Evolutionary conservation across 64 coral and sea anemone genomes (phyloP), one percentile per base, ranked within the genome.

Genomic region (Pachyseris speciosa): DNA sequence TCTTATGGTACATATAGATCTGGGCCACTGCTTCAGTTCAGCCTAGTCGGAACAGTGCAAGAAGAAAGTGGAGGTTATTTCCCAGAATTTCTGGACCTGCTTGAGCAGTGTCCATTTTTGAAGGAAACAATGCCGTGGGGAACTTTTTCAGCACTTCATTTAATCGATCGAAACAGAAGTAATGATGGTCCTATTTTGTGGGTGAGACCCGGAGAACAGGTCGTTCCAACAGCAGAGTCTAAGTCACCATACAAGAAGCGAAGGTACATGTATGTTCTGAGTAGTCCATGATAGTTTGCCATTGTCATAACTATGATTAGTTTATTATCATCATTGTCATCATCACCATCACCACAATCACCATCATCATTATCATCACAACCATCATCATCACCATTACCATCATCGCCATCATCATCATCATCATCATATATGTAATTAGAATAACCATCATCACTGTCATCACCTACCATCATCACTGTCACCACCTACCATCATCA

Each of bases 81-180:
- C 80, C 97, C 94, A 50, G 93, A 95, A 37, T 89, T 99, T 76
- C 44, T 99, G 41, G 90, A 95, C 86, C 51, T 90, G 12, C 77
- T 99, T 80, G 97, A 99, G 67, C 71, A 99, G 33, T 95, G 97
- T 60, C 80, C 88, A 12, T 99, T 99, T 95, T 83, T 99, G 17
- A 99, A 87, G 38, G 94, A 95, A 69, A 95, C 94, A 68, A 99
- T 95, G 97, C 97, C 97, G 13, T 99, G 97, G 97, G 97, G 97
- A 60, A 92, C 40, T 64, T 87, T 93, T 16, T 99, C 97, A 30
- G 71, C 86, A 36, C 87, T 99, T 68, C 89, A 90, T 40, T 55
- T 99, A 60, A 87, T 72, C 69, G 83, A 99, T 19, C 79, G 89
- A 27, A 78, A 79, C 49, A 83, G 88, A 26, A 99, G 97, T 89